These are phyloP conservation scores for Egretta garzetta DNA, from an alignment of 2,113 vertebrate species.

Conservation along the genomic window DNA sequence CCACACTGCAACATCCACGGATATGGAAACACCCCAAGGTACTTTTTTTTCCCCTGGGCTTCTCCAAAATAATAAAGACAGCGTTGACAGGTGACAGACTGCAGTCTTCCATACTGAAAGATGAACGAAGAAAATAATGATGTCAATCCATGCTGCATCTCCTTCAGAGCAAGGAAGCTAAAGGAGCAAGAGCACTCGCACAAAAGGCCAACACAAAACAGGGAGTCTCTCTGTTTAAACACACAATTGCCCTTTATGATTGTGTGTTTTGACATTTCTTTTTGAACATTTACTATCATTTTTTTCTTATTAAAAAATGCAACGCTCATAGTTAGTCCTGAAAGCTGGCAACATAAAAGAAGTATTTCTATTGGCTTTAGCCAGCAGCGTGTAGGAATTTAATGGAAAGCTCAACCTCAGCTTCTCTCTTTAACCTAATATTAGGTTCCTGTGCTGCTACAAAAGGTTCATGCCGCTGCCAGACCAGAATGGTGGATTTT, in stretches of 20 bases:
- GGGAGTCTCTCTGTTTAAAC: not conserved
- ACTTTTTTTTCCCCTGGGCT: not conserved
- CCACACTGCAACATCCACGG: not conserved
- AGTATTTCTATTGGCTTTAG: not conserved
- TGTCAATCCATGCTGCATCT: not conserved
- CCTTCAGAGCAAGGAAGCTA: not conserved
- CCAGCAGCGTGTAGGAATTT: not conserved
- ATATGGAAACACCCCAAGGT: conserved; percentile 13
- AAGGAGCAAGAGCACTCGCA: not conserved
- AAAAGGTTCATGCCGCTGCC: not conserved
- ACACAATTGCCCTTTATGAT: conserved; percentile 34
- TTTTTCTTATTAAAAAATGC: conserved; percentile 10
- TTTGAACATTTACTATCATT: not conserved
- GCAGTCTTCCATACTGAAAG: not conserved
- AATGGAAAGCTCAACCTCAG: not conserved
- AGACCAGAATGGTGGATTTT: not conserved
- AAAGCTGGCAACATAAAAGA: not conserved
- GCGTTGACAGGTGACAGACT: conserved; percentile 52
- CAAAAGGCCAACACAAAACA: not conserved
- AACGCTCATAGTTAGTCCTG: not conserved
- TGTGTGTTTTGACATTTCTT: not conserved
- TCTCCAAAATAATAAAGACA: conserved; percentile 47
- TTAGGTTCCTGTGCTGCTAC: not conserved
- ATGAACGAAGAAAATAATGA: not conserved
- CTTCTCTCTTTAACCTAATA: not conserved